Percentiles rank a stretch among this genome's conserved stretches.
These are phyloP conservation scores for Lacerta viridis DNA, from an alignment of 2,797 vertebrate species.

Conservation along the genomic window DNA sequence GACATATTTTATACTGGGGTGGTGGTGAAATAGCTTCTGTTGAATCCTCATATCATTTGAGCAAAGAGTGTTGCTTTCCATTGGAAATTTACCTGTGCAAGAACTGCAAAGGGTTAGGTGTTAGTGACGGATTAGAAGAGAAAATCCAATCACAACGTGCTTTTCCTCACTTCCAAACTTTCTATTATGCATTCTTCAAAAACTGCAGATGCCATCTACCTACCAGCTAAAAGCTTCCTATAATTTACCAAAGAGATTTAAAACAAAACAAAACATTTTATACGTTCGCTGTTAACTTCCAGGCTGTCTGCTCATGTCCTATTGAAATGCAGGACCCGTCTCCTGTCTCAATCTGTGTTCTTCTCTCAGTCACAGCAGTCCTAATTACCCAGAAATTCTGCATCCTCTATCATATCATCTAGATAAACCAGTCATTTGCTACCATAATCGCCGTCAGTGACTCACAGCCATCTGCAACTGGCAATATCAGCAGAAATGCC, in stretches of 20 bases:
- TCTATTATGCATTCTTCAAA: neutral
- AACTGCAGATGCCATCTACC: neutral
- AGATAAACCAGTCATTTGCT: neutral
- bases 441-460: rapidly evolving
- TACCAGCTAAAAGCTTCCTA: neutral
- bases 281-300: slow-evolving; percentile 16
- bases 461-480: rapidly evolving
- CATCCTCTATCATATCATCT: neutral
- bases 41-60: neutral
- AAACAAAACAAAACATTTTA: neutral
- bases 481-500: neutral
- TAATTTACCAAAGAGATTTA: neutral
- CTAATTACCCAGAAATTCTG: slow-evolving; percentile 23
- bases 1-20: neutral
- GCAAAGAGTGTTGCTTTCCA: neutral
- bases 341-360: slow-evolving; percentile 10
- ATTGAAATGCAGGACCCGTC: neutral
- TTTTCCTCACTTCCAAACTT: neutral
- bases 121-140: neutral
- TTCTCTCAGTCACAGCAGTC: slow-evolving; percentile 16
- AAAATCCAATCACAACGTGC: neutral
- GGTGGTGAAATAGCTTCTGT: neutral
- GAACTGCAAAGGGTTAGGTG: neutral
- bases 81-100: neutral
- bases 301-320: slow-evolving; percentile 17